Evolutionary conservation across 2,797 vertebrate species (phyloP).

Genomic region (Lepus townsendii): DNA sequence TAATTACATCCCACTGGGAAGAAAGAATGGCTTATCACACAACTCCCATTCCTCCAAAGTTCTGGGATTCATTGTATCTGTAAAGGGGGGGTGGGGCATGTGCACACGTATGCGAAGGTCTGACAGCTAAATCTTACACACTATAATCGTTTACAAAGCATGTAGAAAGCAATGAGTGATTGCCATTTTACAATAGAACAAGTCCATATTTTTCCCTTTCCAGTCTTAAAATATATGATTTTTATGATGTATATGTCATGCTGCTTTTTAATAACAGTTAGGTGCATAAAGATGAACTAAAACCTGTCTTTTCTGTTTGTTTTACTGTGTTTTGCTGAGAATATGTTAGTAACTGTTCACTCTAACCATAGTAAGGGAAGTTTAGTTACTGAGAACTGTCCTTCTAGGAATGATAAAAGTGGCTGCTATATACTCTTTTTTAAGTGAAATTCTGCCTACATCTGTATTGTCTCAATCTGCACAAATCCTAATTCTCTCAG

Average conservation of each 20-base stretch:
- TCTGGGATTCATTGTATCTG: neutral
- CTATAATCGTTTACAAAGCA: neutral
- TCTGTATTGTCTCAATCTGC: neutral
- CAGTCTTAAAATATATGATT: slow-evolving; percentile 7
- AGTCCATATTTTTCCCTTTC: neutral
- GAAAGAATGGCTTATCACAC: neutral
- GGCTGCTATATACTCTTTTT: neutral
- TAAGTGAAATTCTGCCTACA: neutral
- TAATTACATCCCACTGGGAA: neutral
- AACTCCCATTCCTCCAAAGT: neutral
- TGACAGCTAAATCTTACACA: neutral
- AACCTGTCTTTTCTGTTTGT: neutral
- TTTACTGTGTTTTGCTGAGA: slow-evolving; percentile 32
- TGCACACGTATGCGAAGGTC: neutral
- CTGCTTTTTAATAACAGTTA: neutral
- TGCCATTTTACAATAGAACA: neutral
- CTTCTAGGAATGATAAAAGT: neutral
- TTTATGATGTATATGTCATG: neutral
- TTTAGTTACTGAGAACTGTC: neutral
- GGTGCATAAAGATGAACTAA: neutral
- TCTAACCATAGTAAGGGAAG: neutral
- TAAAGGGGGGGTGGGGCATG: neutral
- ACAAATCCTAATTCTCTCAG: neutral
- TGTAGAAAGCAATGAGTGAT: neutral
- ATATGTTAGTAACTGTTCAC: neutral